Conservation (phyloP, 2,113 vertebrate species). For the Labrus mixtus region DNA sequence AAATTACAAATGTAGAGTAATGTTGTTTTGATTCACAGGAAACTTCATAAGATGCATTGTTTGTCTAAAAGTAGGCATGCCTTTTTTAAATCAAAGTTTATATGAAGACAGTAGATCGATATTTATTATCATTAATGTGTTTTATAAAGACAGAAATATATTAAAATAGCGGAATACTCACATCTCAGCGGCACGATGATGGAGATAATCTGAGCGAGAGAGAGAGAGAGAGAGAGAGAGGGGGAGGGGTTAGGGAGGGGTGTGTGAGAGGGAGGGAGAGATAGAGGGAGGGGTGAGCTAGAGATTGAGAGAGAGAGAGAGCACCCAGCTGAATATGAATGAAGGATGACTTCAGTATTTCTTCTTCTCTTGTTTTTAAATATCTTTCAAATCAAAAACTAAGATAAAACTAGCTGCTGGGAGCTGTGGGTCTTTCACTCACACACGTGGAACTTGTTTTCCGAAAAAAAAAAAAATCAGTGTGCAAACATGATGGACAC, state of each 20-base stretch:
- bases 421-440: no score
- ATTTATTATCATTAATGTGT: background rate
- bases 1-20: background rate
- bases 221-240: slow-evolving; percentile 24
- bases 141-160: background rate
- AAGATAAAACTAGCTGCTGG: slow-evolving; percentile 25
- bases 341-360: slow-evolving; percentile 5
- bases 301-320: slow-evolving; percentile 10
- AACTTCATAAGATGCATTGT: rapidly evolving
- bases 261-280: background rate
- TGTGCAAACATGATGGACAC: no score
- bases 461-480: no score
- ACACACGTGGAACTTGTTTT: no score
- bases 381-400: background rate
- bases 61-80: background rate
- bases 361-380: slow-evolving; percentile 6
- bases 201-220: slow-evolving; percentile 60
- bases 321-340: slow-evolving; percentile 14
- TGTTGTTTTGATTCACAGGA: background rate
- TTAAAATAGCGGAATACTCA: slow-evolving; percentile 61
- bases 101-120: rapidly evolving
- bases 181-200: slow-evolving; percentile 66
- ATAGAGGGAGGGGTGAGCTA: background rate
- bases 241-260: background rate
- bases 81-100: background rate